Percentiles rank a stretch among this genome's conserved stretches.
phyloP scores from a whole-genome alignment of 2,113 vertebrate genomes.

The Actenoides hombroni region DNA sequence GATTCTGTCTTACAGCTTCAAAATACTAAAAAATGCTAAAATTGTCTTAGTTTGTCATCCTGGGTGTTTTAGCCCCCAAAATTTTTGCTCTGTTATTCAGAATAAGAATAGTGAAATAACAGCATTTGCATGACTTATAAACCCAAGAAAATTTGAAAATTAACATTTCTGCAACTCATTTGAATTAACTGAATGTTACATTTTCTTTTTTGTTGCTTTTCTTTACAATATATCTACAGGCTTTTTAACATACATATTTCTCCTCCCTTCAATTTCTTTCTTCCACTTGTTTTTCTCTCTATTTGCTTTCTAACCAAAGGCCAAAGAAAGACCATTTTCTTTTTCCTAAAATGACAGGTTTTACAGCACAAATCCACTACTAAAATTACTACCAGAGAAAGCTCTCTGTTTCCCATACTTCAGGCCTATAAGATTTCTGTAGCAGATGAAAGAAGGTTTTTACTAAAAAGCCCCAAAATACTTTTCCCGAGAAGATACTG shows the following conservation, averaged over 20 bases:
- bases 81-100: background rate
- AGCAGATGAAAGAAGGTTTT: background rate
- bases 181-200: background rate
- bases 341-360: background rate
- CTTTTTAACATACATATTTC: background rate
- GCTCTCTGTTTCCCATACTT: background rate
- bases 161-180: background rate
- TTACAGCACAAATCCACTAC: background rate
- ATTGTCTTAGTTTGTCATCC: background rate
- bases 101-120: background rate
- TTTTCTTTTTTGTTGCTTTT: background rate
- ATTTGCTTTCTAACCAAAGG: background rate
- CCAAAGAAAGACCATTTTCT: background rate
- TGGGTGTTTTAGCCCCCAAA: background rate
- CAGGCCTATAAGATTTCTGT: background rate
- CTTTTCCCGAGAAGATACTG: background rate
- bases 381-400: background rate
- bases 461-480: background rate
- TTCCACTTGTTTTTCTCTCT: background rate
- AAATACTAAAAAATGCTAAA: background rate
- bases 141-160: background rate
- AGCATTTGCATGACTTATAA: background rate
- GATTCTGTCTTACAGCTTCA: background rate
- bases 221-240: background rate
- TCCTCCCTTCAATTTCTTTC: background rate